phyloP scores from a whole-genome alignment of 2,113 vertebrate genomes.

The Peromyscus leucopus region DNA sequence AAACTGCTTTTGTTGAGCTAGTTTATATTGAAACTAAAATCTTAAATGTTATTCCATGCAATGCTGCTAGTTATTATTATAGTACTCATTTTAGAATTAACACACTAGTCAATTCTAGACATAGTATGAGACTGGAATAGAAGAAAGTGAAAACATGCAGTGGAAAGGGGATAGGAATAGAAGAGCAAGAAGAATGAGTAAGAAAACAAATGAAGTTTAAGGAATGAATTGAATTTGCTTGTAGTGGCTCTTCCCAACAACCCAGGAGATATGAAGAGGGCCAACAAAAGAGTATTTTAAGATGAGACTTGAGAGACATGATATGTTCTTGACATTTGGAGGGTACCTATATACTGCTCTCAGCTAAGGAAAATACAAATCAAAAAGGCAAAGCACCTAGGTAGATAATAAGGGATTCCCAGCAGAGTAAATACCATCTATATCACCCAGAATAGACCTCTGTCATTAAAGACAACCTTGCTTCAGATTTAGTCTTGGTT shows the following conservation, averaged over 20 bases:
- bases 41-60: neutral
- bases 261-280: neutral
- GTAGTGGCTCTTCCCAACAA: neutral
- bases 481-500: neutral
- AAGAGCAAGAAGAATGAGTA: neutral
- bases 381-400: neutral
- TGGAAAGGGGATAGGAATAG: neutral
- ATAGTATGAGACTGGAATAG: neutral
- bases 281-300: conserved; percentile 8
- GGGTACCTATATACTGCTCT: neutral
- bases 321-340: neutral
- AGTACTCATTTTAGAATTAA: neutral
- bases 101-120: conserved; percentile 2
- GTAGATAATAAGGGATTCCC: neutral
- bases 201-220: neutral
- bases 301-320: neutral
- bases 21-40: conserved; percentile 54
- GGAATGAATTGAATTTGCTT: neutral
- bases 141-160: neutral
- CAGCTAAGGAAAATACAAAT: neutral
- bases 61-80: neutral
- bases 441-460: neutral
- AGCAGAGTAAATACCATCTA: neutral
- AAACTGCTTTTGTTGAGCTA: conserved; percentile 36
- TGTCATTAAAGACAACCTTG: neutral